Evolutionary conservation across 2,797 vertebrate species (phyloP).

Genomic region (Gobionotothen gibberifrons): DNA sequence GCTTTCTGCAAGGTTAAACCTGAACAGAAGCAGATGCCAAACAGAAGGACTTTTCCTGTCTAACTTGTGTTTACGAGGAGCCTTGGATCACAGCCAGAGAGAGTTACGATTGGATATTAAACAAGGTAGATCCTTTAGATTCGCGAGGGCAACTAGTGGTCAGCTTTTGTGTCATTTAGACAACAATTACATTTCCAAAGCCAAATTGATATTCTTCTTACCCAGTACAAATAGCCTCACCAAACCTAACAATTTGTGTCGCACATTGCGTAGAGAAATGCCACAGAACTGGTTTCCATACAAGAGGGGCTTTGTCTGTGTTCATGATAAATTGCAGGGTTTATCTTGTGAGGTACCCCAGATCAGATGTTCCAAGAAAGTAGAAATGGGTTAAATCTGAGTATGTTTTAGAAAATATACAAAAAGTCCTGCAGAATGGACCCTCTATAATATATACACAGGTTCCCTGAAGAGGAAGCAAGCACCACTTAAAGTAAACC

Average conservation of each 20-base stretch:
- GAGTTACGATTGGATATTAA: slow-evolving; percentile 11
- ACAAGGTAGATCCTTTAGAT: slow-evolving; percentile 7
- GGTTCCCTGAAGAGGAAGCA: slow-evolving; percentile 59
- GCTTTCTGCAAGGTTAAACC: slow-evolving; percentile 26
- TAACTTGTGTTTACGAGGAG: slow-evolving; percentile 19
- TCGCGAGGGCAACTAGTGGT: slow-evolving; percentile 20
- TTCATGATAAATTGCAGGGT: slow-evolving; percentile 52
- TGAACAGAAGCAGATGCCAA: slow-evolving; percentile 51
- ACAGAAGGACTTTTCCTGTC: slow-evolving; percentile 46
- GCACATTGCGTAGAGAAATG: slow-evolving; percentile 45
- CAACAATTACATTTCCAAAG: slow-evolving; percentile 14
- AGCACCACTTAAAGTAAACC: slow-evolving; percentile 53
- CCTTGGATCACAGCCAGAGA: slow-evolving; percentile 20
- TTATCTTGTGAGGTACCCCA: slow-evolving; percentile 51
- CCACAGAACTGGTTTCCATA: slow-evolving; percentile 65
- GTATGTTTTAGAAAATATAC: slow-evolving; percentile 37
- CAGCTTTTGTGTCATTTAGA: slow-evolving; percentile 4
- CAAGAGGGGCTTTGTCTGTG: slow-evolving; percentile 64
- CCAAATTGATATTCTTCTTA: slow-evolving; percentile 25
- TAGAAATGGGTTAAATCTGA: slow-evolving; percentile 51
- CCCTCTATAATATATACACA: slow-evolving; percentile 63
- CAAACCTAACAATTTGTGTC: slow-evolving; percentile 50
- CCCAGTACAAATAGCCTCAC: slow-evolving; percentile 23
- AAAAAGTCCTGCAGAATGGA: slow-evolving; percentile 46
- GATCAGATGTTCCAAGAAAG: slow-evolving; percentile 59